phyloP scores from a whole-genome alignment of 2,113 vertebrate genomes.

The Anguilla japonica region DNA sequence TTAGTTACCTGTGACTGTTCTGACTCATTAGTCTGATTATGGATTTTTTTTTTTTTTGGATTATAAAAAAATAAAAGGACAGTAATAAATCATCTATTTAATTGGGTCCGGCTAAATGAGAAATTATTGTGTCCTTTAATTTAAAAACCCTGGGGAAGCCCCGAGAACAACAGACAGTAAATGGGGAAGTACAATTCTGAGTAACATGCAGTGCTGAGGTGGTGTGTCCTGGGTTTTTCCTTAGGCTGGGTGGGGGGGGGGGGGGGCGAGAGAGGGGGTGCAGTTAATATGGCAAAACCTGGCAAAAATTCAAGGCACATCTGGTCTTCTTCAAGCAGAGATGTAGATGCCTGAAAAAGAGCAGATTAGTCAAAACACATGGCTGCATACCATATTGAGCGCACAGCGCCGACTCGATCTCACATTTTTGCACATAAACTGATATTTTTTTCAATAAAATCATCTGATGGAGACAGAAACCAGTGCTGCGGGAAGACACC shows the following conservation, averaged over 20 bases:
- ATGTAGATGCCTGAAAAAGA: neutral
- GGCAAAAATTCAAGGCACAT: neutral
- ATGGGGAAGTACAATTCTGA: neutral
- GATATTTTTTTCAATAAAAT: neutral
- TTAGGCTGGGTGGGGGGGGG: neutral
- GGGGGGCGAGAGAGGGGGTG: neutral
- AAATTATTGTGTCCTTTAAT: neutral
- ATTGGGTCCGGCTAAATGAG: neutral
- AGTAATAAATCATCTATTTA: neutral
- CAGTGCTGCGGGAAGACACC: neutral
- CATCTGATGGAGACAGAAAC: neutral
- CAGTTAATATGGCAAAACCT: neutral
- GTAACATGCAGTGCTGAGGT: neutral
- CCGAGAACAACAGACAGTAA: neutral
- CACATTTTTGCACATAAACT: neutral
- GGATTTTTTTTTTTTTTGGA: neutral
- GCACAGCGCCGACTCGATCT: neutral
- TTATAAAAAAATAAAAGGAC: neutral
- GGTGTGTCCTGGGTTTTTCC: neutral
- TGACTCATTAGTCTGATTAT: neutral
- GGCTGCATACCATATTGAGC: neutral
- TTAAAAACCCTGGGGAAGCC: neutral
- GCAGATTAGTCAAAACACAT: neutral
- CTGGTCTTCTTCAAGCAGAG: neutral
- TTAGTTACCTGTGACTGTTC: neutral